Evolutionary conservation across 1,140 invertebrate genomes (phyloP).

Genomic region (Danaus melanippus): DNA sequence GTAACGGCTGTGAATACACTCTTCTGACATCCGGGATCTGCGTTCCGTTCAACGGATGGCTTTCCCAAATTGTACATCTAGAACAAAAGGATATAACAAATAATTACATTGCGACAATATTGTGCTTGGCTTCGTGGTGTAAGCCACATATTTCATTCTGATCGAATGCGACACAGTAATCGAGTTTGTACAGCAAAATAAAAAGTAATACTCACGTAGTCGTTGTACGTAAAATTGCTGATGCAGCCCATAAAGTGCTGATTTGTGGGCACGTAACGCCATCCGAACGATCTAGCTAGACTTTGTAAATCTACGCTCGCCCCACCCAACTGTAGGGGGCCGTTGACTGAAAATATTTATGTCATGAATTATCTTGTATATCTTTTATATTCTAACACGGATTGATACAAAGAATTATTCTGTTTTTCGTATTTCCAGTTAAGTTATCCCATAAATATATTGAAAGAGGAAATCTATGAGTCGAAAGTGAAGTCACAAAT

Average conservation of each 20-base stretch:
- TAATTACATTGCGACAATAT: no score
- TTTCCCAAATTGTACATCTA: slow-evolving; percentile 84
- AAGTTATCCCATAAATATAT: not conserved
- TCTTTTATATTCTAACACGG: no score
- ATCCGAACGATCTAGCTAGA: slow-evolving; percentile 74
- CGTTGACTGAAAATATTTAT: slow-evolving; percentile 76
- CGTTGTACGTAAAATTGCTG: slow-evolving; percentile 86
- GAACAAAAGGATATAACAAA: slow-evolving; percentile 14
- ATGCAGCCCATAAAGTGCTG: slow-evolving; percentile 88
- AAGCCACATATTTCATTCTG: no score
- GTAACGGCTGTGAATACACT: slow-evolving; percentile 81
- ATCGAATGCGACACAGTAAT: no score
- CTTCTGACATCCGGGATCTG: slow-evolving; percentile 79
- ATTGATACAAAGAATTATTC: no score
- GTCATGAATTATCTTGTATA: no score
- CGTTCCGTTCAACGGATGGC: slow-evolving; percentile 78
- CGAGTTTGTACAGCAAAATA: slow-evolving; percentile 1
- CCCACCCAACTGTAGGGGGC: slow-evolving; percentile 90
- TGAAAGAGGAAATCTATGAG: not conserved
- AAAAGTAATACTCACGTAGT: slow-evolving; percentile 70
- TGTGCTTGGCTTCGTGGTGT: no score
- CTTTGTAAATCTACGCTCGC: slow-evolving; percentile 75
- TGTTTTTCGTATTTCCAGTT: no score
- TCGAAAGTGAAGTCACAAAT: slow-evolving; percentile 6
- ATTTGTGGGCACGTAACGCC: slow-evolving; percentile 77